Percentiles rank a stretch among this genome's conserved stretches.
Conservation (phyloP, 92 coral and sea anemone species). For the Epizoanthus stellaris region DNA sequence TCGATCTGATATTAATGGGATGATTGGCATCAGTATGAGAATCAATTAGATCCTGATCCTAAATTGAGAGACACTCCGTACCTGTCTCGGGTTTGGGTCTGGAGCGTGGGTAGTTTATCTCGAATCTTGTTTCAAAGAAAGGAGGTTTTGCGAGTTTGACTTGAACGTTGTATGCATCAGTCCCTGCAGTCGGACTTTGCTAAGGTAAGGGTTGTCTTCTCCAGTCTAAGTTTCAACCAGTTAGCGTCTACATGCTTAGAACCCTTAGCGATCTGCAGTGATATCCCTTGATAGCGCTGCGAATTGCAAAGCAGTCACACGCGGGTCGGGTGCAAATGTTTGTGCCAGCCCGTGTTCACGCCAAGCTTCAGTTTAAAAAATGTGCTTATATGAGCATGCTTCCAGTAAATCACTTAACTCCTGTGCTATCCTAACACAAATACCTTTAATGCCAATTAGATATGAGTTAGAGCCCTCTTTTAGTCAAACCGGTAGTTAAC, state of each 20-base stretch:
- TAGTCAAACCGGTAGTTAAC: background rate
- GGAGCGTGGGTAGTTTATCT: background rate
- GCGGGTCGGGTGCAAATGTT: background rate
- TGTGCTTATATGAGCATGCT: background rate
- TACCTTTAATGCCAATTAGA: background rate
- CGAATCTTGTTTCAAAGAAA: background rate
- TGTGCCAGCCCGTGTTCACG: background rate
- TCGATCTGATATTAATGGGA: background rate
- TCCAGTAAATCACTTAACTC: background rate
- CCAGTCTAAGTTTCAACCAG: background rate
- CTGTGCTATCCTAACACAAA: constrained; percentile 6
- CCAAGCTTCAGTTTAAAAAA: background rate
- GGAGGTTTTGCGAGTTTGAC: constrained; percentile 1
- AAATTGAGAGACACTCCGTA: constrained; percentile 38
- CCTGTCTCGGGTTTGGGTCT: constrained; percentile 39
- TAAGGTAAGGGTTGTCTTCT: constrained; percentile 17
- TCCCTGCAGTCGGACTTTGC: constrained; percentile 36
- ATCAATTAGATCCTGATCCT: constrained; percentile 16
- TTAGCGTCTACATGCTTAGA: background rate
- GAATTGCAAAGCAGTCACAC: background rate
- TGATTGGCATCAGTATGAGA: constrained; percentile 41
- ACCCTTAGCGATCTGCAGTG: background rate
- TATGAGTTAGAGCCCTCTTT: constrained; percentile 27
- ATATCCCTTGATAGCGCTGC: background rate
- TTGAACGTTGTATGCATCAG: background rate